phyloP scores from a whole-genome alignment of 2,888 invertebrate genomes.

The Isotomurus palustris region DNA sequence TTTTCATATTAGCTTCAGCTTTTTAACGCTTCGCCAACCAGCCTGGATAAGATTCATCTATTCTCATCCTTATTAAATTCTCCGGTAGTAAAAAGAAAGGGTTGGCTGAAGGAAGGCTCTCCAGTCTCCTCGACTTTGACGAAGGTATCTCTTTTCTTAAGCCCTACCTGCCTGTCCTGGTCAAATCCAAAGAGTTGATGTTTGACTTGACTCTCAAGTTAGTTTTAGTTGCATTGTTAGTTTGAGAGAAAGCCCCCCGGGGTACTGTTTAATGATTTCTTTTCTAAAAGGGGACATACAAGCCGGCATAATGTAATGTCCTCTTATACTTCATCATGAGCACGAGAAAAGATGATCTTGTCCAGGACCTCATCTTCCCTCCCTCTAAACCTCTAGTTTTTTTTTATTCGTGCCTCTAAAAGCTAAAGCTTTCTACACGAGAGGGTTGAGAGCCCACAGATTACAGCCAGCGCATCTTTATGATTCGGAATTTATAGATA shows the following conservation, averaged over 20 bases:
- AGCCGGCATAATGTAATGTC: slow-evolving; percentile 10
- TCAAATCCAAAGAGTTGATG: slow-evolving; percentile 9
- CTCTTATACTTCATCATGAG: slow-evolving; percentile 3
- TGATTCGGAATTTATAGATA: no score
- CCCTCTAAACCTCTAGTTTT: not conserved
- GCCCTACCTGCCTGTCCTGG: no score
- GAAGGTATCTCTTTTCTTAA: no score
- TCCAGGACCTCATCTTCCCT: slow-evolving; percentile 10
- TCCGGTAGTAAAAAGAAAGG: slow-evolving; percentile 7
- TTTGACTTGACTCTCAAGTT: slow-evolving; percentile 8
- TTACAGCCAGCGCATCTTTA: no score
- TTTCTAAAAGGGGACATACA: slow-evolving; percentile 9
- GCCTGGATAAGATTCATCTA: no score
- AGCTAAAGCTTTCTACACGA: not conserved
- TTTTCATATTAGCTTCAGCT: no score
- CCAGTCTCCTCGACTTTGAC: no score
- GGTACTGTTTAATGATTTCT: slow-evolving; percentile 15
- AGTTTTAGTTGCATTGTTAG: slow-evolving; percentile 8
- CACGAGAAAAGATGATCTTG: slow-evolving; percentile 5
- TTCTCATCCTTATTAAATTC: slow-evolving; percentile 2
- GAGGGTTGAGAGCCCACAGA: no score
- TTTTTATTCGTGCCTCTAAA: not conserved
- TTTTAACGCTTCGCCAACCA: no score
- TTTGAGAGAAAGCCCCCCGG: slow-evolving; percentile 17
- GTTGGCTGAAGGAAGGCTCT: slow-evolving; percentile 1